phyloP scores from a whole-genome alignment of 2,113 vertebrate species.

The Gymnarchus niloticus region DNA sequence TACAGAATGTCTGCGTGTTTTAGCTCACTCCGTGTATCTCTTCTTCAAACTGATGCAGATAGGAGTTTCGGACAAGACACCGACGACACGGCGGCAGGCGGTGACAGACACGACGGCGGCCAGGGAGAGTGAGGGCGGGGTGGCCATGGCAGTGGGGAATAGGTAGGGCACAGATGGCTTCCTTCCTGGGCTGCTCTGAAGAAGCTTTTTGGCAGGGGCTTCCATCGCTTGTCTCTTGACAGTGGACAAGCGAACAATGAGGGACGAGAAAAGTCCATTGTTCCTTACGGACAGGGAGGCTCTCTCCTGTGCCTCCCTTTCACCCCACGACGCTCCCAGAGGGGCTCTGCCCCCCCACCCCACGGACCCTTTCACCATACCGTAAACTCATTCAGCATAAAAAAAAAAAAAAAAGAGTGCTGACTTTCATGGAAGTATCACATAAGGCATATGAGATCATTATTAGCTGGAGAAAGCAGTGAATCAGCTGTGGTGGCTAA shows the following conservation, averaged over 20 bases:
- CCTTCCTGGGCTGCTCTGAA: slow-evolving; percentile 16
- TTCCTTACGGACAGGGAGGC: background rate
- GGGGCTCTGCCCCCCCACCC: too few species aligned
- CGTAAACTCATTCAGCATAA: too few species aligned
- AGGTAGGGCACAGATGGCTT: background rate
- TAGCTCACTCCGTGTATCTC: background rate
- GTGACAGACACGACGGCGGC: background rate
- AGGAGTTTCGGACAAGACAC: background rate
- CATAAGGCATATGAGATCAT: background rate
- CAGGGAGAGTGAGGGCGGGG: background rate
- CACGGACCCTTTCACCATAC: too few species aligned
- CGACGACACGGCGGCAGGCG: background rate
- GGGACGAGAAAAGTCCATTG: slow-evolving; percentile 1
- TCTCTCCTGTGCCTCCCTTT: background rate
- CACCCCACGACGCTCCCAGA: too few species aligned
- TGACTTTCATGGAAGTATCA: background rate
- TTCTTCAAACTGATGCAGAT: background rate
- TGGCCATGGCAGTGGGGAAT: background rate
- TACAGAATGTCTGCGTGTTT: background rate
- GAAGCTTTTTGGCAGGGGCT: background rate
- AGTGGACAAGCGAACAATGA: background rate
- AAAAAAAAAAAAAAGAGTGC: too few species aligned
- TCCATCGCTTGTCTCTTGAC: background rate
- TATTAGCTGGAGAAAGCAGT: background rate
- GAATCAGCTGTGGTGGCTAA: background rate